These are phyloP conservation scores for Sthenelais limicola DNA, from an alignment of 2,888 invertebrate species.

Conservation along the genomic window DNA sequence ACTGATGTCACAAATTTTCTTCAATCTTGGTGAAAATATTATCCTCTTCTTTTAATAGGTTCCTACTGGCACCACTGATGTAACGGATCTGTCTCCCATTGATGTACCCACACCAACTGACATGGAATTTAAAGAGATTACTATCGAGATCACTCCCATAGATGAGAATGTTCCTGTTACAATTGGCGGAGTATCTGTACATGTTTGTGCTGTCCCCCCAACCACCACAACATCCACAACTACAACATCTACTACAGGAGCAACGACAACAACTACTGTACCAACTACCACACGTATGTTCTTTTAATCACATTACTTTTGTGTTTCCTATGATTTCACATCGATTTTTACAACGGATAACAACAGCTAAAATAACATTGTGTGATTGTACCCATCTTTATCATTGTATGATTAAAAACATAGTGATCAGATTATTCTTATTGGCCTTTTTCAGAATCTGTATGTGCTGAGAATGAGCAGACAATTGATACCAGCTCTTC, in stretches of 20 bases:
- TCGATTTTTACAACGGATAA: too few relatives aligned
- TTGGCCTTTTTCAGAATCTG: not conserved
- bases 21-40: too few relatives aligned
- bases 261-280: conserved; percentile 11
- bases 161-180: not conserved
- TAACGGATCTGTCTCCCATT: not conserved
- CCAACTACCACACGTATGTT: not conserved
- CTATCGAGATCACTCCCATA: not conserved
- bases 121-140: conserved; percentile 17
- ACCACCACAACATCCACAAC: conserved; percentile 3
- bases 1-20: too few relatives aligned
- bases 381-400: too few relatives aligned
- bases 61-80: not conserved
- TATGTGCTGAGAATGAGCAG: conserved; percentile 15
- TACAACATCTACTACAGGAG: not conserved
- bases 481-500: not conserved
- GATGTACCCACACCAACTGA: not conserved
- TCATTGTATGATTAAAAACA: too few relatives aligned
- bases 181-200: not conserved
- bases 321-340: too few relatives aligned
- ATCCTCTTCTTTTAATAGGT: too few relatives aligned
- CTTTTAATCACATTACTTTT: not conserved
- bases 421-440: too few relatives aligned
- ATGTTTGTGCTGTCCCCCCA: not conserved
- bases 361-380: too few relatives aligned